Evolutionary conservation across 35 echinoderm and acorn worm species (phyloP).

Genomic region (Stichopus chloronotus): DNA sequence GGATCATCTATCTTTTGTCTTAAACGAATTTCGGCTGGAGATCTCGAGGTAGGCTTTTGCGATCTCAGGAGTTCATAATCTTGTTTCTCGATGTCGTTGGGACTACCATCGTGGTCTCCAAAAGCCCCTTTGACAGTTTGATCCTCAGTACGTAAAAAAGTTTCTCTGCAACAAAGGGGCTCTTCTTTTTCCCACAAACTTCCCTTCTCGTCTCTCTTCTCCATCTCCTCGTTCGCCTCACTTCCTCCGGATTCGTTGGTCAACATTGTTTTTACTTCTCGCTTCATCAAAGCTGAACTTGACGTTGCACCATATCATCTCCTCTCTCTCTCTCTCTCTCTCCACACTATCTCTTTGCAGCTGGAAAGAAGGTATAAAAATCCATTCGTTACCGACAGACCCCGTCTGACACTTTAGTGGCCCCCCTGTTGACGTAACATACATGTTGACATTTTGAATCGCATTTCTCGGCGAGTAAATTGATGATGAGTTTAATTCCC

Average conservation of each 20-base stretch:
- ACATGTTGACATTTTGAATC: slow-evolving; percentile 59
- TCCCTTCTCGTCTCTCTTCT: not conserved
- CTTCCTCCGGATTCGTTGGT: not conserved
- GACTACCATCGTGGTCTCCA: not conserved
- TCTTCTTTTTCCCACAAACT: not conserved
- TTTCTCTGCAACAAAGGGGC: not conserved
- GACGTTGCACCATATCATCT: too few relatives aligned
- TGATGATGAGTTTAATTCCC: slow-evolving; percentile 62
- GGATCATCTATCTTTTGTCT: not conserved
- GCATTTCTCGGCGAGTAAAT: slow-evolving; percentile 35
- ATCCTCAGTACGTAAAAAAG: not conserved
- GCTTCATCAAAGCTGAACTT: not conserved
- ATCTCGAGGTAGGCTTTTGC: too few relatives aligned
- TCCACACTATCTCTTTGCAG: too few relatives aligned
- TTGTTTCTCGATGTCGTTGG: not conserved
- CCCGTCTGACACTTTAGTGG: slow-evolving; percentile 13
- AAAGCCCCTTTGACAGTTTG: not conserved
- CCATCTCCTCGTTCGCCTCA: not conserved
- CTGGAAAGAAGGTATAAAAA: not conserved
- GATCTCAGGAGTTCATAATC: too few relatives aligned
- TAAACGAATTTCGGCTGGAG: not conserved
- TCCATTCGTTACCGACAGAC: not conserved
- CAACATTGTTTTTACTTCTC: not conserved
- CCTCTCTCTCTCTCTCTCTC: too few relatives aligned
- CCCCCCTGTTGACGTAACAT: slow-evolving; percentile 58